These are phyloP conservation scores for Chlorodrepanis virens DNA, from an alignment of 2,113 vertebrate genomes.

Conservation along the genomic window DNA sequence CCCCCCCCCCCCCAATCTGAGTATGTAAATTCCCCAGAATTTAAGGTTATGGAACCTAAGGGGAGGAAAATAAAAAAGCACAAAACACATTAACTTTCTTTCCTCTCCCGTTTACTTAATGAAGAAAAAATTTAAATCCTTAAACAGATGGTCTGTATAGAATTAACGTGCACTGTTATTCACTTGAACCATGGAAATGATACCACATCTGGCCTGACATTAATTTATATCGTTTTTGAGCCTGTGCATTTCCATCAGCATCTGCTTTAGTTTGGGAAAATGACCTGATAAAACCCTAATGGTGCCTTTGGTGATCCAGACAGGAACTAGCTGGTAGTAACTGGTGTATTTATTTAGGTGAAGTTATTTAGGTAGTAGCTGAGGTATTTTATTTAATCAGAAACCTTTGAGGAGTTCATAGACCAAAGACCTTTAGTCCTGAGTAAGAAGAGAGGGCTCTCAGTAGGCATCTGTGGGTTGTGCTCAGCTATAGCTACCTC, in stretches of 20 bases:
- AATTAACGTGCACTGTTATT: neutral
- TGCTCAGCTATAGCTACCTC: neutral
- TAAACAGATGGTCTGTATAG: neutral
- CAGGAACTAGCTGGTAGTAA: neutral
- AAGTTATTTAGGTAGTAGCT: neutral
- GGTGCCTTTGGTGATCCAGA: neutral
- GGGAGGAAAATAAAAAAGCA: fast-evolving
- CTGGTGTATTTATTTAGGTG: neutral
- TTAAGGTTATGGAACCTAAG: neutral
- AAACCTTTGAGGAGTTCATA: neutral
- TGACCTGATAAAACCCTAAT: neutral
- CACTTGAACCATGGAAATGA: neutral
- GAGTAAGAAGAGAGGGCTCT: neutral
- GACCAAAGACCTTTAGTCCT: neutral
- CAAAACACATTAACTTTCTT: neutral
- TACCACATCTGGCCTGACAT: neutral
- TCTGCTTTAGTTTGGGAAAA: neutral
- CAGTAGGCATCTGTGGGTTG: neutral
- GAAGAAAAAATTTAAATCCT: neutral
- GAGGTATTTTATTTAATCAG: neutral
- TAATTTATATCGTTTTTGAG: neutral
- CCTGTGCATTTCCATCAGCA: neutral
- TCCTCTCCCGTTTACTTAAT: neutral
- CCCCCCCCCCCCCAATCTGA: fast-evolving
- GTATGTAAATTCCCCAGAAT: neutral